Evolutionary conservation across 2,888 invertebrate species (phyloP), one percentile per base, ranked within the genome.

Genomic region (Eupithecia vulgata): DNA sequence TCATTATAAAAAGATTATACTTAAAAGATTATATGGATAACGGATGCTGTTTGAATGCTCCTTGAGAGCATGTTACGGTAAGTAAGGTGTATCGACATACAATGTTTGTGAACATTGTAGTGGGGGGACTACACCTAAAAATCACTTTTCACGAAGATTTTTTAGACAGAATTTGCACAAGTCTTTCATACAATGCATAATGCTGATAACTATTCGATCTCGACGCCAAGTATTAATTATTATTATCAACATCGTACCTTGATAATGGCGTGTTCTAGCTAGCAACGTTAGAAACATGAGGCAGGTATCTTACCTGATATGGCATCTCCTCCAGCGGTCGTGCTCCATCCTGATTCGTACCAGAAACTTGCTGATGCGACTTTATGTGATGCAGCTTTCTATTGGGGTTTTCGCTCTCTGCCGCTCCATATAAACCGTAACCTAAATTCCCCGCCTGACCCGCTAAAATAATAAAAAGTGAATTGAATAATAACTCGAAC

Each of bases 391-490:
- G 91, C 80, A 94, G 85, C 83, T 94, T 95, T 82, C 87, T 90
- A 84, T 80, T 93, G 37, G 85, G 88, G 78, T 87, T 90, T 72
- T 93, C 93, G 76, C 81, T 88, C 66, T 93, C 95, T 35, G 91
- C 81, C 3, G 92, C 83, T 34, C 94, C 94, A 82, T 96, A 96
- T 75, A 94, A 93, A 79, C 96, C 95, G 77, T 95, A 95, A 77
- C 95, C 95, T 84, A 96, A 92, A 73, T 93, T 95, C 75, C 95
- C 94, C 57, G 95, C 94, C 78, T 95, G 95, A 61, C 95, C 91
- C 80, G 95, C 95, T 95, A 90, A 84, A 91, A 91, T 81, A 76
- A 73, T 79, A 75, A 83, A 80, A 48, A 37, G 40, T 62, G 13
- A 69, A 67, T 62, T 68, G 40, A 72, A 42, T 52, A 59, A 59